Percentiles rank a stretch among this genome's conserved stretches.
These are phyloP conservation scores for Sebastes trivittatus DNA, from an alignment of 2,797 vertebrate genomes.

Conservation along the genomic window DNA sequence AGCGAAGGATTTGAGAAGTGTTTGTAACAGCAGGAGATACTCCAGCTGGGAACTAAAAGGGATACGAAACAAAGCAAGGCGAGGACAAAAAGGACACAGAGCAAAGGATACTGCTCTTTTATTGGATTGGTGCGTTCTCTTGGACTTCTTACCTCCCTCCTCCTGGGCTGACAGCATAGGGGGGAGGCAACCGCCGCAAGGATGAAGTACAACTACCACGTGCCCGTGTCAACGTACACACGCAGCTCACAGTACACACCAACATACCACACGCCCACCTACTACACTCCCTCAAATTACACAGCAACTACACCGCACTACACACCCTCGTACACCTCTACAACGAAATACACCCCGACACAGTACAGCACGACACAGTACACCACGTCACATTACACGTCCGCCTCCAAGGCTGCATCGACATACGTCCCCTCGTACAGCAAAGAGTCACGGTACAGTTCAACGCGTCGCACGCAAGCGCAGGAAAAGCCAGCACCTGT, in stretches of 20 bases:
- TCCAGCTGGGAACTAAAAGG: slow-evolving; percentile 25
- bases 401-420: slow-evolving; percentile 62
- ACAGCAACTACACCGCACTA: slow-evolving; percentile 49
- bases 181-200: slow-evolving; percentile 66
- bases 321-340: slow-evolving; percentile 58
- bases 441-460: slow-evolving; percentile 64
- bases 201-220: slow-evolving; percentile 88
- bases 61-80: slow-evolving; percentile 42
- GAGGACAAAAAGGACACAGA: slow-evolving; percentile 38
- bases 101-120: slow-evolving; percentile 53
- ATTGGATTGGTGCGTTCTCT: slow-evolving; percentile 47
- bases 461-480: slow-evolving; percentile 41
- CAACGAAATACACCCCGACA: slow-evolving; percentile 67
- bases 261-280: slow-evolving; percentile 59
- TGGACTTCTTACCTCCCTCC: slow-evolving; percentile 59
- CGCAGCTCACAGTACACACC: slow-evolving; percentile 76
- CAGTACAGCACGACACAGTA: slow-evolving; percentile 67
- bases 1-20: slow-evolving; percentile 33
- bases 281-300: slow-evolving; percentile 66
- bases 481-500: slow-evolving; percentile 62
- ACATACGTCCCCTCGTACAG: slow-evolving; percentile 71
- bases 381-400: slow-evolving; percentile 52
- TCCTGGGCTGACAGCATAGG: slow-evolving; percentile 54
- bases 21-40: slow-evolving; percentile 7
- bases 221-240: slow-evolving; percentile 76